phyloP scores from a whole-genome alignment of 2,113 vertebrate species.

The Cricetomys ansorgei region DNA sequence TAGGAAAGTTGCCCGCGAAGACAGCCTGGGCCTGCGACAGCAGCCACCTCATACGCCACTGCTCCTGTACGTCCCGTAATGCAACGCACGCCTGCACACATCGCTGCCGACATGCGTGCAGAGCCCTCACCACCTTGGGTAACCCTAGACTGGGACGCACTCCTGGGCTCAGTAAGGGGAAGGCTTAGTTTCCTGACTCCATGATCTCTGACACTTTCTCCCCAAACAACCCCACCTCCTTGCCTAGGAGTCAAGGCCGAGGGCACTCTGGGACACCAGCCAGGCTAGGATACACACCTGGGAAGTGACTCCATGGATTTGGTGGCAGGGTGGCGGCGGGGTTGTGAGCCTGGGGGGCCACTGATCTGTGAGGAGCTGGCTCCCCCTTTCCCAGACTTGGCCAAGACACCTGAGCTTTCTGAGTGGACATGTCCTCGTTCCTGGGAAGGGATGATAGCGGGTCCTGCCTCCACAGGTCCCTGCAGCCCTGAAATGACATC shows the following conservation, averaged over 20 bases:
- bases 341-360: accelerated
- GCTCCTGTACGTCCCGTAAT: no score
- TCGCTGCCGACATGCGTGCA: accelerated
- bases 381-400: neutral
- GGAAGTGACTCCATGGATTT: neutral
- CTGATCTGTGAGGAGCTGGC: no score
- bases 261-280: no score
- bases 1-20: neutral
- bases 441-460: accelerated
- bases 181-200: neutral
- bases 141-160: neutral
- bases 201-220: no score
- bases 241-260: neutral
- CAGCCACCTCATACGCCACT: neutral
- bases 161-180: neutral
- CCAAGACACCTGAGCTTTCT: neutral
- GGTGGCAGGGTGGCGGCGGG: accelerated
- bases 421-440: neutral
- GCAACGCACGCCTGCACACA: accelerated
- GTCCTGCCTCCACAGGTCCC: neutral
- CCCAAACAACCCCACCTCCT: no score
- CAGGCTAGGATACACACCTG: neutral
- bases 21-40: neutral
- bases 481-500: neutral
- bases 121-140: neutral